Conservation (phyloP, 2,797 vertebrate genomes). For the Gymnodraco acuticeps region DNA sequence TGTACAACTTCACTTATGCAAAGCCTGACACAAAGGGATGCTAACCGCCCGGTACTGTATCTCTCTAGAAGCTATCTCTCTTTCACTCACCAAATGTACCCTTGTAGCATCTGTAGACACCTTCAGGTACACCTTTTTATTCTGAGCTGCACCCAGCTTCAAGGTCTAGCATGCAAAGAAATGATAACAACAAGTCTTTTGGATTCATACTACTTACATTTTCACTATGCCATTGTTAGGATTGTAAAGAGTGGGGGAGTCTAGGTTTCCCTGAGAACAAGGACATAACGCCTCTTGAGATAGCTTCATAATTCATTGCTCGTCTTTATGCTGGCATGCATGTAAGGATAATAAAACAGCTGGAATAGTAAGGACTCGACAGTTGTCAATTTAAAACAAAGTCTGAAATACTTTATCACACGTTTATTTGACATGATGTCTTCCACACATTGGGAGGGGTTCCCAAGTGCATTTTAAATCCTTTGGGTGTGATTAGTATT, state of each 20-base stretch:
- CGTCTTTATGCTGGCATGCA: constrained; percentile 17
- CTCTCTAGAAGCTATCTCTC: constrained; percentile 1
- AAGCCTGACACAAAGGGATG: neutral
- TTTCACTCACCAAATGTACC: neutral
- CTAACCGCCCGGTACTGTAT: neutral
- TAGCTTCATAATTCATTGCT: constrained; percentile 15
- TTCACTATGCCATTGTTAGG: neutral
- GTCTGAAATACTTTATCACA: constrained; percentile 1
- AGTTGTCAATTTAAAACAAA: neutral
- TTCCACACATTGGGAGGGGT: neutral
- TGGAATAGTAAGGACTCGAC: constrained; percentile 4
- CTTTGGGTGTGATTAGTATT: neutral
- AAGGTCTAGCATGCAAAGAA: neutral
- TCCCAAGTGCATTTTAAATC: constrained; percentile 2
- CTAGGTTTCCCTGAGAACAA: neutral
- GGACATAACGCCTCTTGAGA: neutral
- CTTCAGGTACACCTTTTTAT: constrained; percentile 10
- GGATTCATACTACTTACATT: neutral
- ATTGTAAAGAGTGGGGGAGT: neutral
- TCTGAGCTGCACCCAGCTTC: constrained; percentile 9
- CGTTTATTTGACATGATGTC: neutral
- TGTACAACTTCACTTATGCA: constrained; percentile 7
- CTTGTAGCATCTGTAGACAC: constrained; percentile 7
- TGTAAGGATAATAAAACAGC: constrained; percentile 9
- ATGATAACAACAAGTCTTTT: neutral